These are phyloP conservation scores for Casuarius casuarius DNA, from an alignment of 2,113 vertebrate genomes.

Conservation along the genomic window DNA sequence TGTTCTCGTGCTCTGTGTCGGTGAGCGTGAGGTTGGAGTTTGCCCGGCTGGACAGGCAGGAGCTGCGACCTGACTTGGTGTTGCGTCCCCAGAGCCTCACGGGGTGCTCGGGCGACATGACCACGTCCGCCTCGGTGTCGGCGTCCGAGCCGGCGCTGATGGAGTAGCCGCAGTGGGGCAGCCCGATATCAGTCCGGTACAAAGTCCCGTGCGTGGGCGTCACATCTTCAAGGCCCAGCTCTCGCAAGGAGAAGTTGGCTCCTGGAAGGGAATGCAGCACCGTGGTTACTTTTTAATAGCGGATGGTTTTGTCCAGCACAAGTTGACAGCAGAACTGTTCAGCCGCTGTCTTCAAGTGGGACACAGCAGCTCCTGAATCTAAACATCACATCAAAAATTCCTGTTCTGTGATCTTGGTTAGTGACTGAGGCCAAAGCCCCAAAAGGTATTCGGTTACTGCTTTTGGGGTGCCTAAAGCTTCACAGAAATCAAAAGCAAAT, in stretches of 20 bases:
- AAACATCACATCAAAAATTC: not conserved
- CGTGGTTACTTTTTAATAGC: not conserved
- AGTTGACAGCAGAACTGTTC: not conserved
- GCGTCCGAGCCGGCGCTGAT: constrained; percentile 90
- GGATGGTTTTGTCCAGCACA: not conserved
- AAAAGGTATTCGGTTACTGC: not conserved
- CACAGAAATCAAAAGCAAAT: not conserved
- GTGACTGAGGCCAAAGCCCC: not conserved
- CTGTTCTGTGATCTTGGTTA: not conserved
- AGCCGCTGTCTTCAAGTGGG: not conserved
- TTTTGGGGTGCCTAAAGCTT: not conserved
- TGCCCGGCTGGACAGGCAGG: constrained; percentile 95
- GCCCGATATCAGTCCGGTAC: constrained; percentile 87
- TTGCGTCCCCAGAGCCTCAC: constrained; percentile 91
- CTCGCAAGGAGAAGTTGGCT: constrained; percentile 89
- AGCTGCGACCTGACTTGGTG: constrained; percentile 93
- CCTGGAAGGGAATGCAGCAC: constrained; percentile 72
- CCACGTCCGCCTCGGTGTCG: constrained; percentile 90
- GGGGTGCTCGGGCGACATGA: constrained; percentile 90
- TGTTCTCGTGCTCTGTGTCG: constrained; percentile 96
- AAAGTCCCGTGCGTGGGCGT: constrained; percentile 85
- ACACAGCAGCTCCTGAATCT: not conserved
- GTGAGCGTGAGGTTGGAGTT: constrained; percentile 98
- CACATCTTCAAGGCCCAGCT: constrained; percentile 89
- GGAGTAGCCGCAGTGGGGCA: constrained; percentile 92